phyloP scores from a whole-genome alignment of 2,113 vertebrate species.

The Aramus guarauna region DNA sequence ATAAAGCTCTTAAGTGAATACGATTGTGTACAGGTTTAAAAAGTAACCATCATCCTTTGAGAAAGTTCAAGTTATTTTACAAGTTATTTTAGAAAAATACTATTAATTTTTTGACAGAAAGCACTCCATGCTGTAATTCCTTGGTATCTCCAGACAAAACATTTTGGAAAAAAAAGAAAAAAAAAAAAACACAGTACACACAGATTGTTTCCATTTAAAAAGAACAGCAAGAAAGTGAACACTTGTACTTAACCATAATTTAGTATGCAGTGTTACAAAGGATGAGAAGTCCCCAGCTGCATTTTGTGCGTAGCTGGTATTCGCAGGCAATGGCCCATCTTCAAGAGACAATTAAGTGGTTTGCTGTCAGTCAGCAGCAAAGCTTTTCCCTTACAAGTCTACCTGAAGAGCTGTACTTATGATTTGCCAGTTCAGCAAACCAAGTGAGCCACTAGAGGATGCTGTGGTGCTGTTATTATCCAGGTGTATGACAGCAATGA shows the following conservation, averaged over 20 bases:
- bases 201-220: background rate
- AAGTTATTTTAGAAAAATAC: background rate
- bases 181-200: background rate
- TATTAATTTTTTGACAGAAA: background rate
- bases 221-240: background rate
- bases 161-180: background rate
- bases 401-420: background rate
- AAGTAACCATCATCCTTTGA: background rate
- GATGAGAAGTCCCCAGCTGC: background rate
- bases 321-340: background rate
- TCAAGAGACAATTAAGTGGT: background rate
- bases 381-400: background rate
- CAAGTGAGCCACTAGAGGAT: conserved; percentile 30
- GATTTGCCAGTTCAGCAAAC: background rate
- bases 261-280: background rate
- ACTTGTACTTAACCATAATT: background rate
- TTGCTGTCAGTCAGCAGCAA: background rate
- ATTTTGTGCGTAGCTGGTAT: background rate
- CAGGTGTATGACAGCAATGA: background rate
- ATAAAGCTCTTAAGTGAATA: background rate
- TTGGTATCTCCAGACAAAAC: background rate
- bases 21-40: background rate
- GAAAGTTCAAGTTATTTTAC: background rate
- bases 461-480: background rate
- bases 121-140: background rate